Evolutionary conservation across 2,888 invertebrate species (phyloP), one percentile per base, ranked within the genome.

Genomic region (Coenonympha glycerion): DNA sequence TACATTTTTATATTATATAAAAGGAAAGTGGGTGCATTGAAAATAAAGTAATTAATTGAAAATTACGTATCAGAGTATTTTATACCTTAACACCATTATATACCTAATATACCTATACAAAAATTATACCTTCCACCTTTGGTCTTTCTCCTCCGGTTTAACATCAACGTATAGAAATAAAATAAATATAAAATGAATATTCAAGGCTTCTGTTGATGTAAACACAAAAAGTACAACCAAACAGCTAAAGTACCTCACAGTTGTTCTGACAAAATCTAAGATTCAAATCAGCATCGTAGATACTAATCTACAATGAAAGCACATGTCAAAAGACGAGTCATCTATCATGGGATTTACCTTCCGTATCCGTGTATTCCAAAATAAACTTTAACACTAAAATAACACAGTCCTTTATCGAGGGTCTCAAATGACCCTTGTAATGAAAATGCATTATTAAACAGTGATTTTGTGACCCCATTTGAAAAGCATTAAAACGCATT

Each of bases 371-470:
- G n/a, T 21, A 13, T 53, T 18, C 24, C 3, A 34, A 45, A 45
- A 22, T 16, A 33, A 11, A 45, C 45, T 45, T 34, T 45, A 45
- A 34, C 4, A 1, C 6, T 19, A 3, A 24, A 33, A 34, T 24
- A 16, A 34, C 45, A 45, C 24, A 13, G 18, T 9, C 22, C n/a
- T 6, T 34, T 34, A 9, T 13, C 15, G 8, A 33, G 6, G 6
- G 9, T 9, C 15, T 2, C 50, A 19, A 16, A 4, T 13, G 49
- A 66, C 74, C 73, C 72, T 39, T 53, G 55, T 69, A 68, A 68
- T 64, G 63, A 66, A n/a, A 68, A 71, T 86, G 73, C 82, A 84
- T 83, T 78, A 84, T 83, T 85, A 82, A 86, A 71, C 56, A 77
- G 68, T 60, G 68, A 76, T 76, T 75, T 67, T 66, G 66, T 80